Evolutionary conservation across 2,888 invertebrate genomes (phyloP), one percentile per base, ranked within the genome.

Genomic region (Sphaerophoria taeniata): DNA sequence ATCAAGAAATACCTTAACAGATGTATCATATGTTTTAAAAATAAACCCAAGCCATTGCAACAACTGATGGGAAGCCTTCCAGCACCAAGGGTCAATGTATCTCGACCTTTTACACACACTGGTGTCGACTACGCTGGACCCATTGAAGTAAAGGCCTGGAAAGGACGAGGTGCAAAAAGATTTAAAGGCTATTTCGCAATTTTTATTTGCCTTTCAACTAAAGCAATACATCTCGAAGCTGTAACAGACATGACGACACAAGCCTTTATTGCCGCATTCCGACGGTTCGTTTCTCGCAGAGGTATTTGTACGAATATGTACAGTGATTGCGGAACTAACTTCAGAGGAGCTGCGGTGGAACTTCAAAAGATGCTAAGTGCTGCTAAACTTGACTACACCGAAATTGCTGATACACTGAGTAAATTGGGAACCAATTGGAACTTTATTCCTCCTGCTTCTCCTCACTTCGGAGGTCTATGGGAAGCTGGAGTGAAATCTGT

Each of bases 151-250:
- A 16, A 16, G 4, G n/a, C 53, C 4, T 60, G 53, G 53, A 76
- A 56, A 70, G 77, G 58, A 11, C 34, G 88, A 33, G 87, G 88
- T 31, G 67, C 78, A 0, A 79, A 81, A 55, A 75, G 76, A 1
- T 70, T 43, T 4, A 89, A 89, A 58, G 80, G 83, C 6, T 89
- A 89, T 67, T 61, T 89, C 16, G 77, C 79, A 24, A 24, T 88
- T 24, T 89, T 88, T 81, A 84, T 89, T 1, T 89, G 89, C 74
- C 83, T 88, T 45, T 47, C 87, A 0, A 80, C 82, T 5, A 87
- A 87, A 36, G 87, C 87, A 6, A 33, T 86, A 24, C 87, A 85
- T 60, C 11, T 87, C 0, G 88, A 88, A 53, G 33, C 76, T 6
- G 87, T 78, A 1, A 71, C 53, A 6, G 49, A 49, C 31, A n/a